A percentile compares a stretch with the other conserved stretches of the same genome.
Conservation (phyloP, 2,113 vertebrate genomes). For the Myotis lucifugus region DNA sequence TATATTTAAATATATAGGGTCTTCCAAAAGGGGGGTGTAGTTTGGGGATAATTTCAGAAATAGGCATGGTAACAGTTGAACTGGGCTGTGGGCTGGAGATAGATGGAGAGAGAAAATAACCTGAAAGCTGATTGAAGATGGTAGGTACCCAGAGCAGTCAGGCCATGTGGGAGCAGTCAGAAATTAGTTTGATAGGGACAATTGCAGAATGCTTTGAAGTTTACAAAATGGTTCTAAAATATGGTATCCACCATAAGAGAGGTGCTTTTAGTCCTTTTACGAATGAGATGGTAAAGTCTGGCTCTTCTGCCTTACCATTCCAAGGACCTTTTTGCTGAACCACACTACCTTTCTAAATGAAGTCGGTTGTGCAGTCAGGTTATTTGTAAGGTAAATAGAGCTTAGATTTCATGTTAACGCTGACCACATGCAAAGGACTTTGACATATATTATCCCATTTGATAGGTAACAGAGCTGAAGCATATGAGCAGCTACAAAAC, state of each 20-base stretch:
- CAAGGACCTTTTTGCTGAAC: background rate
- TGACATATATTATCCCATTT: conserved; percentile 64
- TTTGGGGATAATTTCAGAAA: conserved; percentile 52
- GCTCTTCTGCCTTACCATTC: background rate
- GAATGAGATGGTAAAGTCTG: background rate
- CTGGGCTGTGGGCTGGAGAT: background rate
- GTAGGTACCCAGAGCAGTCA: background rate
- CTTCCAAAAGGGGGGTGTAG: background rate
- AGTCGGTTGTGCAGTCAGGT: background rate
- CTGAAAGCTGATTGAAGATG: background rate
- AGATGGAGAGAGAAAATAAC: background rate
- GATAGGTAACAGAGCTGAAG: conserved; percentile 65
- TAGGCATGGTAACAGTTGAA: background rate
- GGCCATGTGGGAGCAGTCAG: background rate
- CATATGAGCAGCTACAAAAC: conserved; percentile 58
- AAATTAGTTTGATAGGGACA: background rate
- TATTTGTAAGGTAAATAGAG: conserved; percentile 22
- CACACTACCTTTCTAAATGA: conserved; percentile 30
- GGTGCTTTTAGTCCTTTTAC: background rate
- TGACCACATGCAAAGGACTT: conserved; percentile 61
- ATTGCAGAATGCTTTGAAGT: background rate
- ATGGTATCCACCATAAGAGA: background rate
- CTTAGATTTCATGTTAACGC: conserved; percentile 54
- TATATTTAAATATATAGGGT: background rate
- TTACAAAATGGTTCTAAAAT: conserved; percentile 8